Evolutionary conservation across 2,888 invertebrate species (phyloP).

Genomic region (Megastigmus dorsalis): DNA sequence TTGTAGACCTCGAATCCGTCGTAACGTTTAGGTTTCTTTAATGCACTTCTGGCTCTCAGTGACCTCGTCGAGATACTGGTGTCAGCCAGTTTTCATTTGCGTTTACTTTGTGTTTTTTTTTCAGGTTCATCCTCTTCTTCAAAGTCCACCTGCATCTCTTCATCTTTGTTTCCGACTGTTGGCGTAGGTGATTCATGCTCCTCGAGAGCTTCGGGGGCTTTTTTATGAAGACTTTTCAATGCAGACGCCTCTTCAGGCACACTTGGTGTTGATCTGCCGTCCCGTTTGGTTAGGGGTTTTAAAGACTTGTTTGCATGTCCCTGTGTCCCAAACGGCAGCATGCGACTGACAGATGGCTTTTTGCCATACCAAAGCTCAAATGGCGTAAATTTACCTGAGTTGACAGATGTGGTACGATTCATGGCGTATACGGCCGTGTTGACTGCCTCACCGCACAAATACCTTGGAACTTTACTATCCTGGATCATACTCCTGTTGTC

Average conservation of each 20-base stretch:
- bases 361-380: not conserved
- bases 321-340: not conserved
- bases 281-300: no score
- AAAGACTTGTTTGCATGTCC: no score
- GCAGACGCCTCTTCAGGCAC: no score
- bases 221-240: no score
- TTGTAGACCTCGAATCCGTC: not conserved
- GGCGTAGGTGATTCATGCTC: no score
- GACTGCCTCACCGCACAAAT: not conserved
- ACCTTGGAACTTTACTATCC: not conserved
- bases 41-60: not conserved
- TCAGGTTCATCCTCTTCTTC: not conserved
- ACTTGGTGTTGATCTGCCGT: no score
- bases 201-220: no score
- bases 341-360: not conserved
- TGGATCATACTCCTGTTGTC: not conserved
- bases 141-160: not conserved
- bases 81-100: no score
- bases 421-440: not conserved
- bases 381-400: not conserved
- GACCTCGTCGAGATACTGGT: no score
- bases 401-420: not conserved
- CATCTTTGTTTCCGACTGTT: no score
- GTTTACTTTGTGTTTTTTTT: not conserved
- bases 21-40: slow-evolving; percentile 7